These are phyloP conservation scores for Belgica antarctica DNA, from an alignment of 2,888 invertebrate species.

Conservation along the genomic window DNA sequence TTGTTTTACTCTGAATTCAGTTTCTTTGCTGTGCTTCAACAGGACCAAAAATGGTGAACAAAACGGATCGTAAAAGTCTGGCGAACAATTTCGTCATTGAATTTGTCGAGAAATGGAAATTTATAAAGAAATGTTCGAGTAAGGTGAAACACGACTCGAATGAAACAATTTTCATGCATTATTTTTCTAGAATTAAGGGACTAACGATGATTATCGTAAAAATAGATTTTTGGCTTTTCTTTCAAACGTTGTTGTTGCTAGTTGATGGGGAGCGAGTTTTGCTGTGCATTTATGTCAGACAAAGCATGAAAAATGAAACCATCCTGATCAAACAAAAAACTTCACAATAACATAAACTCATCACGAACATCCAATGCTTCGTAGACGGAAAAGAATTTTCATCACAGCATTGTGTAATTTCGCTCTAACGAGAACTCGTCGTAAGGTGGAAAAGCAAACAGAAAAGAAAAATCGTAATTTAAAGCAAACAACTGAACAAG, in stretches of 20 bases:
- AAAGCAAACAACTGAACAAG: constrained; percentile 36
- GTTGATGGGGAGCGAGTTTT: not conserved
- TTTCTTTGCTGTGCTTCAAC: not conserved
- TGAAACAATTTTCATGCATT: no score
- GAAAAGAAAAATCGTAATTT: constrained; percentile 25
- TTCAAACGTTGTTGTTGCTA: not conserved
- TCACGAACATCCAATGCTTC: not conserved
- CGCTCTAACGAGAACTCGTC: constrained; percentile 24
- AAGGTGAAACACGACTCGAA: not conserved
- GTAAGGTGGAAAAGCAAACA: constrained; percentile 37
- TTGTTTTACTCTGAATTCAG: not conserved
- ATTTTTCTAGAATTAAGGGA: no score
- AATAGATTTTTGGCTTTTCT: not conserved
- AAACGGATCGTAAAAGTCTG: not conserved
- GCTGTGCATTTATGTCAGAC: not conserved
- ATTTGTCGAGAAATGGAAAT: not conserved
- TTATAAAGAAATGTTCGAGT: not conserved
- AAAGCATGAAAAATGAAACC: not conserved
- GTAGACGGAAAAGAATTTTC: not conserved
- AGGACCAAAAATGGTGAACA: not conserved
- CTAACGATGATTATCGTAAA: not conserved
- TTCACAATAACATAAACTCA: not conserved
- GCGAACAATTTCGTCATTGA: not conserved
- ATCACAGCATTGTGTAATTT: constrained; percentile 7
- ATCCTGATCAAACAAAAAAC: not conserved